Conservation (phyloP, 2,113 vertebrate genomes). For the Lagopus muta region DNA sequence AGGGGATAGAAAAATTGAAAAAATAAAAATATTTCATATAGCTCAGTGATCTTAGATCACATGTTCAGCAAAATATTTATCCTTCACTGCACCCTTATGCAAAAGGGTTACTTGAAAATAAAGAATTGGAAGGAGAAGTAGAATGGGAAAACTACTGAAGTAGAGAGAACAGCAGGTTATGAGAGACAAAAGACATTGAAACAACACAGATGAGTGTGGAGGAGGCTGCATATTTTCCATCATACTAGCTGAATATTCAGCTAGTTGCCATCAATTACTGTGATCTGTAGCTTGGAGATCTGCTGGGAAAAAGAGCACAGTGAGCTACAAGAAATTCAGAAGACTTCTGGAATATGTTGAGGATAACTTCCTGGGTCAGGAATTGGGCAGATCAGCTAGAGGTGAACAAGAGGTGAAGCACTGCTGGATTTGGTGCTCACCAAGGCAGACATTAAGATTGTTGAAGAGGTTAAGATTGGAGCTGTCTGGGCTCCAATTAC, state of each 20-base stretch:
- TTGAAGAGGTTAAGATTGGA: too few species aligned
- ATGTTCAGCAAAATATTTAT: neutral
- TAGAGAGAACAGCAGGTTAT: neutral
- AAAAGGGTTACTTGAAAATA: conserved; percentile 10
- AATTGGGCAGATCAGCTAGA: too few species aligned
- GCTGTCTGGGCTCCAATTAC: too few species aligned
- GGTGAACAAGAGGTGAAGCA: too few species aligned
- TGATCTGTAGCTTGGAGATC: neutral
- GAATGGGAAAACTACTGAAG: neutral
- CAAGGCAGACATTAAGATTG: too few species aligned
- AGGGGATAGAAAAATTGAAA: neutral
- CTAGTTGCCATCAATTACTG: neutral
- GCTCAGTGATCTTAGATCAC: neutral
- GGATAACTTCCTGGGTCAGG: too few species aligned
- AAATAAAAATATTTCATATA: neutral
- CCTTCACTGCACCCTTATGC: neutral
- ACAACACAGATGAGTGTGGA: accelerated
- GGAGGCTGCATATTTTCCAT: neutral
- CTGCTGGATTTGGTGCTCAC: too few species aligned
- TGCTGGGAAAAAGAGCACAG: neutral
- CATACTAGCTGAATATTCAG: neutral
- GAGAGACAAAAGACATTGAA: neutral
- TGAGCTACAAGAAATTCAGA: too few species aligned
- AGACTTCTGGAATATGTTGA: too few species aligned
- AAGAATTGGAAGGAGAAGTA: neutral